Evolutionary conservation across 1,140 invertebrate species (phyloP), one percentile per base, ranked within the genome.

Genomic region (Holcopasites calliopsidis): DNA sequence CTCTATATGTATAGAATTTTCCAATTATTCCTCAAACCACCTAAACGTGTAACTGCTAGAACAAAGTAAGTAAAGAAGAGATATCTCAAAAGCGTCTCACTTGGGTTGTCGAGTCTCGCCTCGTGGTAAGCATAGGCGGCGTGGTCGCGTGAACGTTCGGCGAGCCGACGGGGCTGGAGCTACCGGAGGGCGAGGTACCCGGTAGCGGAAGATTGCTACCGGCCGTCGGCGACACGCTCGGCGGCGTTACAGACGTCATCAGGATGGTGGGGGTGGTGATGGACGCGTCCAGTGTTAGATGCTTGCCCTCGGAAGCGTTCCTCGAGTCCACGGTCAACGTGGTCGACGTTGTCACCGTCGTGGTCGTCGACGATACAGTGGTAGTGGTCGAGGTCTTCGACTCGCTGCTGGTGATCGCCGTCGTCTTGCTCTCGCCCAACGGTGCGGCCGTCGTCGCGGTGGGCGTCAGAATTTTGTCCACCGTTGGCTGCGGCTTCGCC

Each of bases 51-150:
- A n/a, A n/a, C n/a, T n/a, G n/a, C n/a, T n/a, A n/a, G n/a, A n/a
- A n/a, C n/a, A n/a, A n/a, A n/a, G n/a, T n/a, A n/a, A n/a, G n/a
- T n/a, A n/a, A n/a, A n/a, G n/a, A n/a, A n/a, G n/a, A 33, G 13
- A 54, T 8, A n/a, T 1, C 10, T 54, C 13, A 5, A n/a, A 47
- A 54, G 38, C n/a, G 28, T 26, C n/a, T n/a, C n/a, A 89, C 95
- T 95, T 97, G 96, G 0, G 96, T 97, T 11, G 96, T 97, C 0
- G 96, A 97, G 86, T 97, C 96, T 79, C 96, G 92, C 35, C 96
- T 91, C 0, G 94, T 95, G 33, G 94, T 88, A 47, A 95, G 84
- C 60, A 94, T 88, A 0, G 94, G 94, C 80, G 95, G 94, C 16
- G 93, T 92, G 0, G 93, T 93, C 68, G 92, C 92, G 38, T 92